Evolutionary conservation across 1,140 invertebrate species (phyloP), one percentile per base, ranked within the genome.

Genomic region (Zeugodacus cucurbitae): DNA sequence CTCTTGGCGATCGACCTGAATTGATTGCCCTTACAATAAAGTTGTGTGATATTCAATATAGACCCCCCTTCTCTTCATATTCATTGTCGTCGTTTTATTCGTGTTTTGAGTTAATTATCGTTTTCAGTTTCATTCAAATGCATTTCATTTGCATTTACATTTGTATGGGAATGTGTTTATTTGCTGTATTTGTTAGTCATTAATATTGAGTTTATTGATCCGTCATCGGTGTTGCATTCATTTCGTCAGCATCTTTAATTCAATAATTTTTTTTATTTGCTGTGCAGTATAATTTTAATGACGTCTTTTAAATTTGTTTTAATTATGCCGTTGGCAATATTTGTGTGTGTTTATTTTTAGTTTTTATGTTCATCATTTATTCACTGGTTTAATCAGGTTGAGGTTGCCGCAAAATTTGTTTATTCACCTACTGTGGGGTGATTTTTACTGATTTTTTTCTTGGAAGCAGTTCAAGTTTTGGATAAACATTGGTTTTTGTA

Each of bases 111-210:
- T 37, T 74, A 74, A 74, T 74, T 37, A 74, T 41, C 67, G 17
- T 17, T 74, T 74, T 41, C 67, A 20, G 37, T 74, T 70, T 70
- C 34, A 7, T 70, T 37, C 20, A 74, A 74, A 34, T 41, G 67
- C 67, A 37, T 74, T 74, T 41, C 32, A 20, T 74, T 74, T 74
- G 67, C 22, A 74, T 74, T 74, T 74, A 34, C 67, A 74, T 37
- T 22, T 67, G 34, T 37, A 22, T 5, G 17, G 10, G 17, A 20
- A 7, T 41, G 32, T 74, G 32, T 74, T 74, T 74, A 22, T 74
- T 74, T 74, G 32, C 22, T 41, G 37, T 74, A 7, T 74, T 74
- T 74, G 67, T 37, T 41, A 1, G 11, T 74, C 34, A 74, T 74
- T 74, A 37, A 34, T 41, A 74, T 37, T 22, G 5, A 37, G 67